phyloP scores from a whole-genome alignment of 2,113 vertebrate genomes.

The Pelusios castaneus region DNA sequence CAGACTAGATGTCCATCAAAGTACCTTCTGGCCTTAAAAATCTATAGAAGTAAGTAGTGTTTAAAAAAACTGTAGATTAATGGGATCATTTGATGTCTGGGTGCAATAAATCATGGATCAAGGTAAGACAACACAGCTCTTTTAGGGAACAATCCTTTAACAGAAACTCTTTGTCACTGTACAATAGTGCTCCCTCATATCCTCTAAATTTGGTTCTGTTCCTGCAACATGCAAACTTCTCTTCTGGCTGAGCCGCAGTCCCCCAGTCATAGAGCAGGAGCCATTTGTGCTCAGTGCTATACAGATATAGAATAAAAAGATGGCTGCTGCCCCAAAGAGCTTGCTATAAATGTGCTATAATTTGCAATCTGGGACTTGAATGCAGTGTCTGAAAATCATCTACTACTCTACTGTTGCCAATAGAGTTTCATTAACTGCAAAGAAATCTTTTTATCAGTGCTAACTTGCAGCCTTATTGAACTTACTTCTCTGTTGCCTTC shows the following conservation, averaged over 20 bases:
- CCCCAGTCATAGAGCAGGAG: background rate
- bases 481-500: background rate
- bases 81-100: constrained; percentile 54
- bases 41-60: constrained; percentile 47
- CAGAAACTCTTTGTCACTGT: background rate
- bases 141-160: constrained; percentile 64
- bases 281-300: background rate
- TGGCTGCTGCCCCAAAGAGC: background rate
- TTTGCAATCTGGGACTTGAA: background rate
- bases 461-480: background rate
- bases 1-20: constrained; percentile 54
- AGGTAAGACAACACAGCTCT: constrained; percentile 64
- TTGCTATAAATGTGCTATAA: background rate
- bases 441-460: background rate
- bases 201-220: background rate
- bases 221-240: background rate
- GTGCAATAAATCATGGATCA: constrained; percentile 56
- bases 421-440: background rate
- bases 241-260: background rate
- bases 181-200: background rate
- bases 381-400: background rate
- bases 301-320: background rate
- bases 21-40: constrained; percentile 48
- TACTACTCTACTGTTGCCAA: background rate
- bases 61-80: constrained; percentile 69